Conservation (phyloP, 2,113 vertebrate genomes). For the Aspidoscelis tigris region DNA sequence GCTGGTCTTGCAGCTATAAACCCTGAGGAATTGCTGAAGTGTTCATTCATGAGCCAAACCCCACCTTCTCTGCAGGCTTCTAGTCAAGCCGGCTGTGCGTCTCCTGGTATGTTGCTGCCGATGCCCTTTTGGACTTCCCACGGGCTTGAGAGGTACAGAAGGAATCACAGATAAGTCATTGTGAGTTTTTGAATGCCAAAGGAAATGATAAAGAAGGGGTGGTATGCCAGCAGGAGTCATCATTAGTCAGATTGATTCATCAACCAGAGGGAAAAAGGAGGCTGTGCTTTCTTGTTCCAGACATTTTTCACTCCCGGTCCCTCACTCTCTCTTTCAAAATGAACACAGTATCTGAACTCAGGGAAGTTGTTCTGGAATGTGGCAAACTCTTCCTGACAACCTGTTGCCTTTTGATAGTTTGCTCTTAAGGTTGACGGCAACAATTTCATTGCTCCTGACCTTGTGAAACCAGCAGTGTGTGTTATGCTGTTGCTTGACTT, state of each 20-base stretch:
- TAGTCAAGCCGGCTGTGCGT: not conserved
- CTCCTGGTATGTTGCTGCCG: not conserved
- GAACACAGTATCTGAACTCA: conserved; percentile 68
- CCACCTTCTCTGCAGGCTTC: fast-evolving
- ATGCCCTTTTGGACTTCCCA: conserved; percentile 6
- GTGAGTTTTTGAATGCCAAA: conserved; percentile 6
- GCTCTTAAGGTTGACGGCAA: not conserved
- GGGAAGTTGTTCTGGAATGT: conserved; percentile 55
- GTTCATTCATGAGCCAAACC: not conserved
- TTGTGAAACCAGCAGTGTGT: not conserved
- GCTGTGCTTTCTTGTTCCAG: conserved; percentile 48
- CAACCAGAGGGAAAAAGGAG: conserved; percentile 38
- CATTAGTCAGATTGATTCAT: conserved; percentile 5
- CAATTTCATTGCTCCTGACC: not conserved
- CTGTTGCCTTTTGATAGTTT: conserved; percentile 58
- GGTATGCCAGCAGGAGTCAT: conserved; percentile 20
- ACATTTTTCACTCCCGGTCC: conserved; percentile 37
- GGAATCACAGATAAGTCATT: not conserved
- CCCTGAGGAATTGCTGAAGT: not conserved
- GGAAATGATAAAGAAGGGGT: conserved; percentile 56
- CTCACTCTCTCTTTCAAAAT: not conserved
- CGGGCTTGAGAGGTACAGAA: not conserved
- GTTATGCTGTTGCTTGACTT: too few species aligned
- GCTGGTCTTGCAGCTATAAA: not conserved
- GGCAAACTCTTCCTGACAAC: conserved; percentile 68